phyloP scores from a whole-genome alignment of 35 echinoderm and acorn worm genomes.

The Ophiothrix spiculata region DNA sequence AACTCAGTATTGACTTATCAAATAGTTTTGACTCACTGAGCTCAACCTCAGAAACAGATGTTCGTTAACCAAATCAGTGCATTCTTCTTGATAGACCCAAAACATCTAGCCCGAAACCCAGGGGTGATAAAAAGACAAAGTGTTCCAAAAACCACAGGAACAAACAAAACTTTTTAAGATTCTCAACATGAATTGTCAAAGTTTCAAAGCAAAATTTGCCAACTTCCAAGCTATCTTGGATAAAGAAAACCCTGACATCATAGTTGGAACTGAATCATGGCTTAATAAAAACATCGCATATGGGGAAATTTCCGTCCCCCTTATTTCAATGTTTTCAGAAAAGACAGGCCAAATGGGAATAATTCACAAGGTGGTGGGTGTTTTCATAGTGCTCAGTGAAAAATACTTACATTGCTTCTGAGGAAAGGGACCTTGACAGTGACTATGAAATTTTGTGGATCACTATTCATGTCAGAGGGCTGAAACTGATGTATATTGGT shows the following conservation, averaged over 20 bases:
- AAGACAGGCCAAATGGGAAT: conserved; percentile 7
- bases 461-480: conserved; percentile 38
- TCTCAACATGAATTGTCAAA: conserved; percentile 49
- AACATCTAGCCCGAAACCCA: conserved; percentile 7
- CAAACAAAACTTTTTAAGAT: conserved; percentile 19
- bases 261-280: conserved; percentile 35
- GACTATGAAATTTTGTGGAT: conserved; percentile 32
- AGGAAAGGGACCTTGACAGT: conserved; percentile 35
- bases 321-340: conserved; percentile 35
- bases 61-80: background rate
- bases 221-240: conserved; percentile 27
- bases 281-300: conserved; percentile 5
- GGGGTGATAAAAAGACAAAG: background rate
- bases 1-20: background rate
- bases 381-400: conserved; percentile 10
- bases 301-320: conserved; percentile 32
- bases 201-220: conserved; percentile 9
- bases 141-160: background rate
- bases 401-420: conserved; percentile 17
- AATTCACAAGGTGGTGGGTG: conserved; percentile 43
- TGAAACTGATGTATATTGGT: conserved; percentile 44
- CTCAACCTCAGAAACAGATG: background rate
- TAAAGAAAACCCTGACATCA: conserved; percentile 25
- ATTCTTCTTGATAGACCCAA: background rate
- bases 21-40: conserved; percentile 32